phyloP scores from a whole-genome alignment of 2,797 vertebrate genomes.

The Coluber constrictor region DNA sequence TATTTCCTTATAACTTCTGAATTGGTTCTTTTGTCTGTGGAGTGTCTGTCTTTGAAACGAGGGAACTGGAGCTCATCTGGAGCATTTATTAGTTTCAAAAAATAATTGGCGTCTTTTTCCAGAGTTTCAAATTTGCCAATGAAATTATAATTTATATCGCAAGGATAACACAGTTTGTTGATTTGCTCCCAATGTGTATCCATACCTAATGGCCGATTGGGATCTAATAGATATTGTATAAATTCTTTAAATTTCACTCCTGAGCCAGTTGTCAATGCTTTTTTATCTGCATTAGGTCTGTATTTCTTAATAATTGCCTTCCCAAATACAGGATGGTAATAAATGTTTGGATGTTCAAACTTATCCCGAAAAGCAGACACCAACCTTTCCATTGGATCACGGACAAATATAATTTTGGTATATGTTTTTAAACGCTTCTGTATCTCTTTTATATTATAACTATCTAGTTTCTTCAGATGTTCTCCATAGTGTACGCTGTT shows the following conservation, averaged over 20 bases:
- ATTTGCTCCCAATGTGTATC: conserved; percentile 80
- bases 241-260: conserved; percentile 78
- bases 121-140: conserved; percentile 78
- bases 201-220: conserved; percentile 73
- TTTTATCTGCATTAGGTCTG: conserved; percentile 60
- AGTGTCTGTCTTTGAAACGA: conserved; percentile 77
- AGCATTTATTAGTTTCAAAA: conserved; percentile 73
- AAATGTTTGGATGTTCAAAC: conserved; percentile 77
- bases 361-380: conserved; percentile 80
- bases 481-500: conserved; percentile 75
- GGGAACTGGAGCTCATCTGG: conserved; percentile 70
- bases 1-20: conserved; percentile 71
- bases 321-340: conserved; percentile 77
- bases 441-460: conserved; percentile 69
- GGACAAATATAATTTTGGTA: conserved; percentile 75
- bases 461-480: conserved; percentile 70
- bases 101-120: conserved; percentile 74
- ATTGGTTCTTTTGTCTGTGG: conserved; percentile 74
- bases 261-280: conserved; percentile 67
- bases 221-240: conserved; percentile 71
- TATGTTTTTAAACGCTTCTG: conserved; percentile 67
- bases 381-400: conserved; percentile 77
- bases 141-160: conserved; percentile 74
- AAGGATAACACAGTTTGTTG: conserved; percentile 75
- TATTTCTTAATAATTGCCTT: conserved; percentile 78